Evolutionary conservation across 1,140 invertebrate genomes (phyloP), one percentile per base, ranked within the genome.

Genomic region (Melanaphis sacchari): DNA sequence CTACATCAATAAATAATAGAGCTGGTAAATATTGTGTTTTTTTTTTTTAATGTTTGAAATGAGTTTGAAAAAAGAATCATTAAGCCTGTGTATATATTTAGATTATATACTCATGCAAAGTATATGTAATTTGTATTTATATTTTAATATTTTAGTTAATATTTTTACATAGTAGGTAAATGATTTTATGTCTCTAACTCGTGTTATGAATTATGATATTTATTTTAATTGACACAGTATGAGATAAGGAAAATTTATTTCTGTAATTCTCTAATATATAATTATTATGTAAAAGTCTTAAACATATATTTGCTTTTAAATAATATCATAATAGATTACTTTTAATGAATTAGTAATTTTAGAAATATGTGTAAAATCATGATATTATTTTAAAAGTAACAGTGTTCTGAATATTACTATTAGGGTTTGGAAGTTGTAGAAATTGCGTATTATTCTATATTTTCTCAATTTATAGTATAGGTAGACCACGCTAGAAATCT

Each of bases 191-290:
- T 21, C 11, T 15, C n/a, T 76, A 76, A n/a, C 31, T 11, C 59
- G 18, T 76, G 59, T n/a, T n/a, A n/a, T 76, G n/a, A 76, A n/a
- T n/a, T n/a, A n/a, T 76, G n/a, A 76, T 76, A 76, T 76, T 76
- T n/a, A n/a, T 76, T 66, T 76, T 76, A 76, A n/a, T 76, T 76
- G 31, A 76, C n/a, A n/a, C 11, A n/a, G 3, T 66, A 66, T 11
- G 31, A 66, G 59, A 66, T 59, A 4, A 31, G 9, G 11, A 5
- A 0, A 15, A 76, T 31, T 76, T 76, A 76, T 76, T 24, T 15
- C 15, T 76, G 59, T 76, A 5, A 21, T n/a, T 49, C 11, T n/a
- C 31, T n/a, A 31, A 66, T 66, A n/a, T 31, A 59, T 31, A 59
- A n/a, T n/a, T n/a, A 18, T 52, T 4, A 52, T 52, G 2, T 8